Evolutionary conservation across 2,113 vertebrate species (phyloP), one percentile per base, ranked within the genome.

Genomic region (Cochlearius cochlearius): DNA sequence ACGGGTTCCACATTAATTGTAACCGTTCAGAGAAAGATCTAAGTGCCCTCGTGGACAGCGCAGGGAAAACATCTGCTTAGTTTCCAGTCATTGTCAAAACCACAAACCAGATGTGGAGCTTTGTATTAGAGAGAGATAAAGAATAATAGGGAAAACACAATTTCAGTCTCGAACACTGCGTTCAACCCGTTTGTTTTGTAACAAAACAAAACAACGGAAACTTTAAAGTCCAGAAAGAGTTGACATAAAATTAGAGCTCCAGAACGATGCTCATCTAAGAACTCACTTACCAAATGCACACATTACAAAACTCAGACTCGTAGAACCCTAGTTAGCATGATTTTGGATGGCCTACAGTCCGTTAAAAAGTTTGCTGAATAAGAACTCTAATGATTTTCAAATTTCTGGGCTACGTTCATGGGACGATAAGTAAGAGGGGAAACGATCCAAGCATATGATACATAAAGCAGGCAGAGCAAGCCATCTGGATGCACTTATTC

Each of bases 1-100:
- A 89, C 76, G 80, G 52, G 92, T 84, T 95, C 91, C 90, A 91
- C 74, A 64, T 86, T 95, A 96, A 97, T 94, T 86, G 73, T 45
- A 94, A 93, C 86, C 91, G 92, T 78, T 92, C 8, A 4, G 45
- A 91, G 88, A 95, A 89, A 94, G 94, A 97, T 95, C 94, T 91
- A 75, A 96, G 88, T 87, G 79, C 76, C 55, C 80, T 92, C 22
- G 6, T 76, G 86, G 80, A 92, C 77, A 90, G 71, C 12, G 2
- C 87, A 47, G 71, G 62, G 84, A 96, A 95, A 95, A 92, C 94
- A 96, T 97, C 95, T 97, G 96, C 91, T 95, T 95, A 82, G 80
- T 92, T 67, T 95, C 92, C 89, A 97, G 60, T 58, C 38, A 38
- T 66, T 30, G 49, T 91, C 77, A 76, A 92, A 97, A 80, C 91